phyloP scores from a whole-genome alignment of 2,888 invertebrate species.

The Agrochola lota region DNA sequence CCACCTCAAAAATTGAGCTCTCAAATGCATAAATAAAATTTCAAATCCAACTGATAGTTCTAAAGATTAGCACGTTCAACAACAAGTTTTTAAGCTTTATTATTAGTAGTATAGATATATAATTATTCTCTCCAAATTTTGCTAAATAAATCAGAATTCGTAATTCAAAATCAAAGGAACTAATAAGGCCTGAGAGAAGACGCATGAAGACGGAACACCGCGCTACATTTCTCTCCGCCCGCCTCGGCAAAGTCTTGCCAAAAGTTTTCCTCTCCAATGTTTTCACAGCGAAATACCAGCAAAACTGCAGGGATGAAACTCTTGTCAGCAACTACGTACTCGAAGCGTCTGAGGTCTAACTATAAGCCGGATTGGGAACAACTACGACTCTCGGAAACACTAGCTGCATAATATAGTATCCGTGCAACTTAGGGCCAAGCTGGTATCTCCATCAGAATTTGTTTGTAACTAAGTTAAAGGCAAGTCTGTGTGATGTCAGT shows the following conservation, averaged over 20 bases:
- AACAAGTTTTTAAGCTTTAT: too few species aligned
- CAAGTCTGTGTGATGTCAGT: not conserved
- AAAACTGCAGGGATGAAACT: slow-evolving; percentile 31
- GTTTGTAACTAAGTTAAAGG: slow-evolving; percentile 26
- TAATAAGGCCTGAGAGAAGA: slow-evolving; percentile 12
- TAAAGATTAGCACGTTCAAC: too few species aligned
- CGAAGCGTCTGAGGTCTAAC: slow-evolving; percentile 33
- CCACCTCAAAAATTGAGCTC: too few species aligned
- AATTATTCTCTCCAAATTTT: not conserved
- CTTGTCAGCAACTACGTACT: slow-evolving; percentile 27
- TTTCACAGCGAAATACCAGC: slow-evolving; percentile 17
- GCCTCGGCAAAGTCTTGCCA: not conserved
- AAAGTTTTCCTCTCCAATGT: too few species aligned
- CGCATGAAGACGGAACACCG: slow-evolving; percentile 7
- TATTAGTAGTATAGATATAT: not conserved
- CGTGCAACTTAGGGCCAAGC: slow-evolving; percentile 24
- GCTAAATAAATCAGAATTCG: not conserved
- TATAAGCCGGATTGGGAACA: slow-evolving; percentile 39
- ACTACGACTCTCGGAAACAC: slow-evolving; percentile 28
- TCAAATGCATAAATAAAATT: too few species aligned
- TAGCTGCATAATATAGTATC: slow-evolving; percentile 42
- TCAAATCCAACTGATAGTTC: too few species aligned
- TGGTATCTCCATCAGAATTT: slow-evolving; percentile 28
- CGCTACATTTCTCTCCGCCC: slow-evolving; percentile 3
- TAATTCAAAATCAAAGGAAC: slow-evolving; percentile 15